Base-by-base conservation (phyloP, 1,140 invertebrate genomes). In the Lepidurus couesii region DNA sequence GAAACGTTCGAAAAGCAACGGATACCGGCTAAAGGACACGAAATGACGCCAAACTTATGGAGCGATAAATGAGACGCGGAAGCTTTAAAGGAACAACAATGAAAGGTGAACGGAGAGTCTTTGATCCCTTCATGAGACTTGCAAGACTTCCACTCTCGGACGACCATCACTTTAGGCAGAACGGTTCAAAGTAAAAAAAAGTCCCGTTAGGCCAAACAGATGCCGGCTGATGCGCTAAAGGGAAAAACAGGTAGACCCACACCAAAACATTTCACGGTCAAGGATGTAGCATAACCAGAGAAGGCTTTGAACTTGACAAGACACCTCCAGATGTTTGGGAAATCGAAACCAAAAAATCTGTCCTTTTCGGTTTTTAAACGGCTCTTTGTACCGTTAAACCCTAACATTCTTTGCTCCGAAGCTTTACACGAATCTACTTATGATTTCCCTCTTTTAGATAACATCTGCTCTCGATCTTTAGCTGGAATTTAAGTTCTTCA, bases 191-290 rank as follows among this genome's bases (percentile, higher is more conserved):
- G 53, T 11, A 65, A 13, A 5, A 13, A 5, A 13, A 65, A 65
- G 53, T 65, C 53, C 53, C 53, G 53, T 65, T 65, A 65, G 53
- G 16, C 53, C 13, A 65, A 65, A 21, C 53, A 65, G 53, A 21
- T 65, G 53, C 53, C 13, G 21, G 53, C 1, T 21, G 53, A 65
- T 65, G 53, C 16, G 53, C 53, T 21, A 65, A 34, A 65, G 53
- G 53, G n/a, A 65, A 65, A 65, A 65, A 7, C 16, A 65, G 53
- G 53, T 21, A 65, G 16, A 65, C 4, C 53, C 53, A 65, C 34
- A 34, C 34, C 34, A 34, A 34, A 34, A 21, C 21, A 13, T 65
- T 65, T 65, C 53, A 65, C 53, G 53, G 53, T 65, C 53, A 65
- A 65, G 53, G 53, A 9, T 65, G 53, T 24, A 16, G 8, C 3